A percentile compares a stretch with the other conserved stretches of the same genome.
Evolutionary conservation across 1,140 invertebrate species (phyloP).

Genomic region (Aradophagus sp.): DNA sequence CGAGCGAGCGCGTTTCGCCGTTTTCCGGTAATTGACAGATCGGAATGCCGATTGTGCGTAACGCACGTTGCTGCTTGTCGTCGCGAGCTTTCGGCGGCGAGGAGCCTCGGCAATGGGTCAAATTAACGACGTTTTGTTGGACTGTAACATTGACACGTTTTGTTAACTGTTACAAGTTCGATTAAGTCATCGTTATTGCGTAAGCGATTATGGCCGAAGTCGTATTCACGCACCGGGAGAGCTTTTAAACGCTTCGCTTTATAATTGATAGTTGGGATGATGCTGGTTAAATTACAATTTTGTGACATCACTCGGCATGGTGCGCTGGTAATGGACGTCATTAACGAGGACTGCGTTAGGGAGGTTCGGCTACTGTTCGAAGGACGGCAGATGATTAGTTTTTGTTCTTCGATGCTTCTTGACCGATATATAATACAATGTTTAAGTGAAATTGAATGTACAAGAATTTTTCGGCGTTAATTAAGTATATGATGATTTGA

Average conservation of each 20-base stretch:
- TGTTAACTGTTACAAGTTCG: conserved; percentile 19
- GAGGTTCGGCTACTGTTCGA: no score
- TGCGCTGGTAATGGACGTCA: conserved; percentile 7
- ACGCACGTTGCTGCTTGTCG: neutral
- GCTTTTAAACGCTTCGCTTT: conserved; percentile 1
- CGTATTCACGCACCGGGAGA: neutral
- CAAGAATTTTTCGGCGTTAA: no score
- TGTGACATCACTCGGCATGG: conserved; percentile 14
- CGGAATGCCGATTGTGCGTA: conserved; percentile 19
- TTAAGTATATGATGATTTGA: no score
- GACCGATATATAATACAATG: no score
- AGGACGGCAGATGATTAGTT: no score
- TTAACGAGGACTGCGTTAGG: no score
- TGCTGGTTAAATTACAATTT: conserved; percentile 21
- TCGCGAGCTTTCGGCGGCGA: no score
- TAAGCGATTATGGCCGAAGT: conserved; percentile 18
- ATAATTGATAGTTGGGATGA: conserved; percentile 7
- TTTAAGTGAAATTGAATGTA: no score
- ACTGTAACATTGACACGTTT: no score
- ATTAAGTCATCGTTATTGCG: conserved; percentile 14
- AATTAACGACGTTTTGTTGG: no score
- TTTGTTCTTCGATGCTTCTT: no score
- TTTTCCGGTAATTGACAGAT: conserved; percentile 30
- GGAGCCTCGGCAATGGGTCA: no score
- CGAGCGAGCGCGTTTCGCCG: neutral